These are phyloP conservation scores for Imbricaverruca yamaguchii DNA, from an alignment of 2,888 invertebrate species.

Conservation along the genomic window DNA sequence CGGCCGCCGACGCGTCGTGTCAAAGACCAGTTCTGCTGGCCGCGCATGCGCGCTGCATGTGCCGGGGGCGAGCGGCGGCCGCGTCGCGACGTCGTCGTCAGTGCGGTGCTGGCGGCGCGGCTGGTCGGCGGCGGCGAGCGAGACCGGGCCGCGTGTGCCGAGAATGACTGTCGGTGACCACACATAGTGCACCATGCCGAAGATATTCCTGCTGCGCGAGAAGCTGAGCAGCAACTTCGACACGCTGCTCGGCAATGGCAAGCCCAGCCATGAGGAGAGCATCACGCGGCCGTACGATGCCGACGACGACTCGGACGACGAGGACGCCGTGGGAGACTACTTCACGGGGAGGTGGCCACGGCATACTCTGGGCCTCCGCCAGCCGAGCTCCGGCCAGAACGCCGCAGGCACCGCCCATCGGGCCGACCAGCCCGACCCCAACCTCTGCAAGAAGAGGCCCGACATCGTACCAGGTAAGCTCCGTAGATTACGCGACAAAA, in stretches of 20 bases:
- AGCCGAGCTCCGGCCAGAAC: neutral
- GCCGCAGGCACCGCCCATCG: neutral
- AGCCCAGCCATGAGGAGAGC: neutral
- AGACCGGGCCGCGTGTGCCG: neutral
- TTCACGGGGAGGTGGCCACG: neutral
- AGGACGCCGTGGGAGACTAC: neutral
- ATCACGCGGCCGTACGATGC: neutral
- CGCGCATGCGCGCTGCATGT: neutral
- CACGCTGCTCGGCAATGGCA: neutral
- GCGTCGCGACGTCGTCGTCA: neutral
- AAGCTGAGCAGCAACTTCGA: conserved; percentile 20
- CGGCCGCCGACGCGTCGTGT: neutral
- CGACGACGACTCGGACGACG: neutral
- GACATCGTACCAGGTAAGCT: neutral
- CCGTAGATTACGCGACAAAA: no score
- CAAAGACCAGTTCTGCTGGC: conserved; percentile 7
- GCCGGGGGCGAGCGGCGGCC: conserved; percentile 2
- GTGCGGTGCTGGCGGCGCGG: neutral
- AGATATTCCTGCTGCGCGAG: conserved; percentile 7
- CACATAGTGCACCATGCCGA: conserved; percentile 12
- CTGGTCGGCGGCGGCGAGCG: neutral
- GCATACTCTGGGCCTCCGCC: neutral
- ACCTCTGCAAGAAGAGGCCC: neutral
- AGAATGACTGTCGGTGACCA: neutral
- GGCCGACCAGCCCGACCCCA: neutral